Evolutionary conservation across 1,140 invertebrate species (phyloP).

Genomic region (Aphidius gifuensis): DNA sequence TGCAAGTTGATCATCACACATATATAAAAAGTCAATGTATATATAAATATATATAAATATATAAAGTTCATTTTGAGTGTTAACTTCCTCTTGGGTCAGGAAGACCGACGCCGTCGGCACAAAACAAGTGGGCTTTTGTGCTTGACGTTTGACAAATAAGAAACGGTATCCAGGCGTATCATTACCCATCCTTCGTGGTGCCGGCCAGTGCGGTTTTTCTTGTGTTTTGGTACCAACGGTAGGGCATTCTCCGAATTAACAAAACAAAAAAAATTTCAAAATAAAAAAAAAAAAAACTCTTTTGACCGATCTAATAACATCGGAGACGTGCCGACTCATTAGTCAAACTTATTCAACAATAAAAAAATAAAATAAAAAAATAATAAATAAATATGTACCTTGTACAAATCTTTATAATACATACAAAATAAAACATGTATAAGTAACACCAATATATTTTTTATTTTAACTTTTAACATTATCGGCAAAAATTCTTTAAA

Average conservation of each 20-base stretch:
- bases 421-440: no score
- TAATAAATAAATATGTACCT: no score
- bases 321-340: constrained; percentile 55
- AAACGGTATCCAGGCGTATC: constrained; percentile 54
- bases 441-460: no score
- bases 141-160: constrained; percentile 58
- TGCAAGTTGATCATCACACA: constrained; percentile 5
- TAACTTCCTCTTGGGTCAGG: constrained; percentile 6
- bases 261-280: no score
- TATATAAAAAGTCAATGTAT: neutral
- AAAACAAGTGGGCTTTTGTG: constrained; percentile 40
- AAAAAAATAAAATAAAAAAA: no score
- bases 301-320: constrained; percentile 55
- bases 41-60: neutral
- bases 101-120: constrained; percentile 20
- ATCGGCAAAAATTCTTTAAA: no score
- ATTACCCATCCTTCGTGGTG: constrained; percentile 53
- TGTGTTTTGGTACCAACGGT: constrained; percentile 23
- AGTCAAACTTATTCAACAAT: constrained; percentile 39
- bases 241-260: constrained; percentile 36
- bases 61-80: neutral
- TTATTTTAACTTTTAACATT: no score
- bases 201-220: constrained; percentile 5
- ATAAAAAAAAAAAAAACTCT: constrained; percentile 44
- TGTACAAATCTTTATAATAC: no score